Base-by-base conservation (phyloP, 2,888 invertebrate genomes). In the Dryadula phaetusa region DNA sequence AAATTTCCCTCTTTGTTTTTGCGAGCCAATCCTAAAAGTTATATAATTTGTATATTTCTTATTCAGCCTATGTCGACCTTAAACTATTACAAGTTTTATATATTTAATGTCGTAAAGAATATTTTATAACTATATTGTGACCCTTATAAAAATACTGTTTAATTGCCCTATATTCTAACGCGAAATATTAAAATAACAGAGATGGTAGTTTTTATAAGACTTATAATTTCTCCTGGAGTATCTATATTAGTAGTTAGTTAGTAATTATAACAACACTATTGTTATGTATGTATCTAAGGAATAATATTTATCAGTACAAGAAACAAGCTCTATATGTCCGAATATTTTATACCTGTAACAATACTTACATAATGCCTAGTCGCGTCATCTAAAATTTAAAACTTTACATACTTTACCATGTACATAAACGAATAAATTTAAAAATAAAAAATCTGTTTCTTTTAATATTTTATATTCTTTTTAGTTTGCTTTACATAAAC, bases 1-100 rank as follows among this genome's bases (percentile, higher is more conserved):
- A 74, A 75, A 76, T 74, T n/a, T 70, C 66, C 71, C 68, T 72
- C 72, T 69, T 70, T 73, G 70, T 74, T 75, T 75, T 72, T 72
- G 62, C 70, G 63, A 69, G 22, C n/a, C 75, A 75, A 14, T 62
- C 58, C 34, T 53, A 12, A 37, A 61, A 70, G 46, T 61, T 67
- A 44, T 20, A 64, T 47, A 20, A 58, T 66, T 63, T 46, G 20
- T 44, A 46, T 25, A 46, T 66, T 66, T 66, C 34, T 60, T 49
- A 18, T 34, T 18, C 14, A 52, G 42, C 20, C 22, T 44, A 20
- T 22, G 34, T 34, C 34, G 22, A 54, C 12, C 34, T 44, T 54
- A 25, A 44, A 64, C 44, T 22, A 32, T 63, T 25, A 63, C 18
- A 25, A 52, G 8, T 56, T 40, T 56, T 2, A 22, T n/a, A n/a